Base-by-base conservation (phyloP, 2,113 vertebrate genomes). In the Solea senegalensis region DNA sequence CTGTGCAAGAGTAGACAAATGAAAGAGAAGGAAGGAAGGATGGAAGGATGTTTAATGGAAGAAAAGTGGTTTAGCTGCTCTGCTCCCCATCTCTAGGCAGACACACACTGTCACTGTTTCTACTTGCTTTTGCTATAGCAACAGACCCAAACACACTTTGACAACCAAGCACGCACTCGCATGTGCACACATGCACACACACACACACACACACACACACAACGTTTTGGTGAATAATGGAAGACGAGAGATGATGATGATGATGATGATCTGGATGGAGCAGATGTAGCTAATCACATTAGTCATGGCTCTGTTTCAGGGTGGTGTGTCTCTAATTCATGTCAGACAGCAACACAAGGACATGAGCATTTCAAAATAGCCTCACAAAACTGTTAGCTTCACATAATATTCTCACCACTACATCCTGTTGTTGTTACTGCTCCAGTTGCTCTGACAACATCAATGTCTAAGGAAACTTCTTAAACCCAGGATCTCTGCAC, bases 401-500 rank as follows among this genome's bases (percentile, higher is more conserved):
- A 34, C 34, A 34, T 34, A 34, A 52, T 59, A 14, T 69, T 60
- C 53, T 54, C 58, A 69, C 15, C 51, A 44, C 57, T 69, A 10
- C 56, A 44, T 8, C 7, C 16, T 48, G 26, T 60, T 71, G 52
- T 43, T 85, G 27, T 65, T 84, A 61, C 66, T 61, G 71, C 44
- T 53, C 41, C 74, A 34, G 67, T 60, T 57, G 57, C 61, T 75
- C 76, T 73, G 86, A 78, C 82, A 77, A 72, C 80, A 72, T 64
- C 7, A 5, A 56, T 48, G 53, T 41, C 67, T 51, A 54, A 61
- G 63, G 58, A 53, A 67, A 69, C 80, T 87, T 75, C 73, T 85
- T 82, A 85, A 82, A 68, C 53, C n/a, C 75, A 79, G 75, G 78
- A 80, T 45, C 63, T 68, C 45, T 80, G 63, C 82, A 74, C 72